Evolutionary conservation across 2,888 invertebrate species (phyloP).

Genomic region (Parasteatoda lunata): DNA sequence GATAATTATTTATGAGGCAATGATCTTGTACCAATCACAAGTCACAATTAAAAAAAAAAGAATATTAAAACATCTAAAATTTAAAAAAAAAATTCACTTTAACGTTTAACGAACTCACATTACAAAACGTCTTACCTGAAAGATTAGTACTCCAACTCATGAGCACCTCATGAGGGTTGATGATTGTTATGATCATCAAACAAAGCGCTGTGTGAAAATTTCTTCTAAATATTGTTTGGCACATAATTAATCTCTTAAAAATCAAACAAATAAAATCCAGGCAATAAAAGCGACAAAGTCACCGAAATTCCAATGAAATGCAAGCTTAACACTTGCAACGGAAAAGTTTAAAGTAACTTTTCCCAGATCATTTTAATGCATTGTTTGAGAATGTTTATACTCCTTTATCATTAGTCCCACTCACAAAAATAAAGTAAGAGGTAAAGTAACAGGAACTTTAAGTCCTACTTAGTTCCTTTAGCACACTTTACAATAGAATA

Average conservation of each 20-base stretch:
- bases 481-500: not conserved
- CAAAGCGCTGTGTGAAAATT: constrained; percentile 34
- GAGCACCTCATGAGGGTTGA: constrained; percentile 53
- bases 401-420: not conserved
- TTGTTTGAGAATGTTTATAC: constrained; percentile 46
- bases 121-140: constrained; percentile 35
- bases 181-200: constrained; percentile 43
- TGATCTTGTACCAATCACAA: no score
- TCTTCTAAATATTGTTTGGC: constrained; percentile 21
- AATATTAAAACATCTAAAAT: no score
- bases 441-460: no score
- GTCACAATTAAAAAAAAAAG: no score
- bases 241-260: constrained; percentile 26
- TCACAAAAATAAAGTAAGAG: not conserved
- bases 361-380: constrained; percentile 43
- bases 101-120: no score
- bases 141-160: constrained; percentile 64
- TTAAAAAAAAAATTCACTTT: no score
- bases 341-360: constrained; percentile 40
- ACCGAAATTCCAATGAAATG: not conserved
- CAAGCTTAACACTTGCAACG: constrained; percentile 7
- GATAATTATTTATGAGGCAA: no score
- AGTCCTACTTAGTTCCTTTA: no score
- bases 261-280: not conserved
- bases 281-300: not conserved